Conservation (phyloP, 2,113 vertebrate genomes). For the Halcyon senegalensis region DNA sequence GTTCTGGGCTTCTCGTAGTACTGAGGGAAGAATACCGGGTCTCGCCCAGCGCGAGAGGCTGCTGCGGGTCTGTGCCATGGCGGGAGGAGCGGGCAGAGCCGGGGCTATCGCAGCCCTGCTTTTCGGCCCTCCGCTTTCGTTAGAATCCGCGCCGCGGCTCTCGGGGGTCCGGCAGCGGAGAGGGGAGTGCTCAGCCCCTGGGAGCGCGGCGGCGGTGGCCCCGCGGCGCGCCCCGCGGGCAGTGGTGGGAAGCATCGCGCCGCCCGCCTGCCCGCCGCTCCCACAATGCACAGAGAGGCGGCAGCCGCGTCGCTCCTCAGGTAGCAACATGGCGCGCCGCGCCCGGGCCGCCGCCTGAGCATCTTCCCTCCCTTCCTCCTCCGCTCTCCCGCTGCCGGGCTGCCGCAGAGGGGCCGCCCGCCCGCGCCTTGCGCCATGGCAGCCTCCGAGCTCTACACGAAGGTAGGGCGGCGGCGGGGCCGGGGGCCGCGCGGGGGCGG, state of each 20-base stretch:
- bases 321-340: slow-evolving; percentile 72
- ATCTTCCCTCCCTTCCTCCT: background rate
- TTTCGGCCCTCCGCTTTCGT: background rate
- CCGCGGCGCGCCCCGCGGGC: background rate
- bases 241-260: background rate
- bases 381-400: background rate
- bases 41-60: background rate
- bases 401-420: background rate
- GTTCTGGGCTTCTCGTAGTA: background rate
- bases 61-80: background rate
- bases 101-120: background rate
- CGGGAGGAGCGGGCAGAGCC: background rate
- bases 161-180: background rate
- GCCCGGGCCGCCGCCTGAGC: background rate
- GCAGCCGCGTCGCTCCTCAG: slow-evolving; percentile 14
- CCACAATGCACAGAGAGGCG: slow-evolving; percentile 85
- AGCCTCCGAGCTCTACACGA: slow-evolving; percentile 86
- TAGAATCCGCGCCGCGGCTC: too few relatives aligned
- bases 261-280: slow-evolving; percentile 48
- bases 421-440: slow-evolving; percentile 77
- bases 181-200: background rate
- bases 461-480: slow-evolving; percentile 74
- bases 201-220: background rate
- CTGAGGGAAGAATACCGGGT: background rate
- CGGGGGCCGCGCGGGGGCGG: background rate